Percentiles rank a stretch among this genome's conserved stretches.
phyloP scores from a whole-genome alignment of 1,140 invertebrate species.

The Agraylea sexmaculata region DNA sequence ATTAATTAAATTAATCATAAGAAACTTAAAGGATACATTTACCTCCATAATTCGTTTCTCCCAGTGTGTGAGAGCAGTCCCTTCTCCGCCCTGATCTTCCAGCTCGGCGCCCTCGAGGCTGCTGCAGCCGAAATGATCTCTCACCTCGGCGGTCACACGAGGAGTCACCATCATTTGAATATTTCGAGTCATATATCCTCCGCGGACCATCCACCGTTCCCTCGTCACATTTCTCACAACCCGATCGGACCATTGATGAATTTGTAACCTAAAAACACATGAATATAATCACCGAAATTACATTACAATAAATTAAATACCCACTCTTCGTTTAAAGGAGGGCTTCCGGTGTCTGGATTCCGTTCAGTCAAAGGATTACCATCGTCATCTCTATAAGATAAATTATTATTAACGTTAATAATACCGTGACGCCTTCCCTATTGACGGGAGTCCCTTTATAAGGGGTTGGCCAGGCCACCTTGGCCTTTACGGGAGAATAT shows the following conservation, averaged over 20 bases:
- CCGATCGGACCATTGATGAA: conserved; percentile 86
- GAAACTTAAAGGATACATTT: conserved; percentile 19
- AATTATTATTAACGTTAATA: conserved; percentile 2
- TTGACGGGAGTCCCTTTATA: too few relatives aligned
- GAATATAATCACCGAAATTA: conserved; percentile 1
- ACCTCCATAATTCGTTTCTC: conserved; percentile 96
- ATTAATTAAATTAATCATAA: background rate
- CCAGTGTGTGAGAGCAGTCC: conserved; percentile 96
- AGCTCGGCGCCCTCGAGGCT: conserved; percentile 90
- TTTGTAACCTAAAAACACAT: conserved; percentile 54
- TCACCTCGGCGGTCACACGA: conserved; percentile 67
- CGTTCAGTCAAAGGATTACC: conserved; percentile 77
- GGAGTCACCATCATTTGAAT: conserved; percentile 91
- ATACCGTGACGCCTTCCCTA: too few relatives aligned
- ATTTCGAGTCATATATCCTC: conserved; percentile 57
- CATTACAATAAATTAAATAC: conserved; percentile 23
- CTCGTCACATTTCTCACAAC: conserved; percentile 74
- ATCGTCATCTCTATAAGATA: conserved; percentile 52
- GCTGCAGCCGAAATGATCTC: conserved; percentile 83
- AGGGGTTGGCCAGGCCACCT: too few relatives aligned
- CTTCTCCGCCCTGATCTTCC: conserved; percentile 96
- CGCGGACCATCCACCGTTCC: conserved; percentile 72
- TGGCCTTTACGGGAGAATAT: too few relatives aligned
- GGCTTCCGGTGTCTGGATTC: conserved; percentile 73
- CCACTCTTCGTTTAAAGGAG: conserved; percentile 77